Percentiles rank a stretch among this genome's conserved stretches.
phyloP scores from a whole-genome alignment of 2,888 invertebrate species.

The Griposia aprilina region DNA sequence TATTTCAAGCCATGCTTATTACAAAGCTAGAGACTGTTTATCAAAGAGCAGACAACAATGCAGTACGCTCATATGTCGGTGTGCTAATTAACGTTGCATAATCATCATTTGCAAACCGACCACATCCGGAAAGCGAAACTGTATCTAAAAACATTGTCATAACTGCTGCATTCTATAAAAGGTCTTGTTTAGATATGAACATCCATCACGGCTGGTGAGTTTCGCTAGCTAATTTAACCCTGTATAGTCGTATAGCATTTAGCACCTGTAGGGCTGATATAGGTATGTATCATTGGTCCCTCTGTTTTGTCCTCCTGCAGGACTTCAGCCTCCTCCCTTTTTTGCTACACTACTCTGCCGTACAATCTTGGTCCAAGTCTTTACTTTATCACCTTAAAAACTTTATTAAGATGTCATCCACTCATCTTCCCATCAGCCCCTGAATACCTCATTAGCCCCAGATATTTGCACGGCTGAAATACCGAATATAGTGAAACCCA shows the following conservation, averaged over 20 bases:
- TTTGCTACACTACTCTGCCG: not conserved
- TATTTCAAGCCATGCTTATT: not conserved
- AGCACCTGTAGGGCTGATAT: not conserved
- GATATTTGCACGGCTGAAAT: too few species aligned
- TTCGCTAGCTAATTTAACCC: not conserved
- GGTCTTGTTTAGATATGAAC: too few species aligned
- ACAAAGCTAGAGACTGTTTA: not conserved
- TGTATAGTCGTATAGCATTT: not conserved
- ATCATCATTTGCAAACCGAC: conserved; percentile 19
- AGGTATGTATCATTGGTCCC: too few species aligned
- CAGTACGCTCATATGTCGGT: not conserved
- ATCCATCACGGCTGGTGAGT: not conserved
- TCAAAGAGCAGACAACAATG: conserved; percentile 9
- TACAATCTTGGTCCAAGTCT: not conserved
- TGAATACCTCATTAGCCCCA: too few species aligned
- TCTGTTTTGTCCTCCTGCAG: not conserved
- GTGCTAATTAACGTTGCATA: conserved; percentile 13
- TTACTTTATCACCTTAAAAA: not conserved
- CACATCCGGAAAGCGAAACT: conserved; percentile 6
- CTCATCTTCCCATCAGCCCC: not conserved
- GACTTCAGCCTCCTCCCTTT: not conserved
- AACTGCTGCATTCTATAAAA: too few species aligned
- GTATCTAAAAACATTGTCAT: not conserved
- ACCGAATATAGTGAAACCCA: too few species aligned
- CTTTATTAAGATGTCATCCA: not conserved